phyloP scores from a whole-genome alignment of 2,888 invertebrate genomes.

The Halictus ligatus region DNA sequence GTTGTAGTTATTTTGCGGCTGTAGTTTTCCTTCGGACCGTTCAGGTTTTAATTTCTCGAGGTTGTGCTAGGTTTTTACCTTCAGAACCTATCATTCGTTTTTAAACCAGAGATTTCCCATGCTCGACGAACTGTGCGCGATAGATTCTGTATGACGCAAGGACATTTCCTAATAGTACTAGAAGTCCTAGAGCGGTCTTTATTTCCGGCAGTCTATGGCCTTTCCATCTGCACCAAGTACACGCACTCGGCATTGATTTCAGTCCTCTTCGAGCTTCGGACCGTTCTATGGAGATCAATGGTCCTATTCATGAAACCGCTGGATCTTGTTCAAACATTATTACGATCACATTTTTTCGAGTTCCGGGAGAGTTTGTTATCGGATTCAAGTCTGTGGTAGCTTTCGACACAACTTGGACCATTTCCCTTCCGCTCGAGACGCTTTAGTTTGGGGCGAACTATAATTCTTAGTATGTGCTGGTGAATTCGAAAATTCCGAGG shows the following conservation, averaged over 20 bases:
- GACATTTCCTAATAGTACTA: background rate
- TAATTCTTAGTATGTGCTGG: background rate
- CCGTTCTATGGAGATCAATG: background rate
- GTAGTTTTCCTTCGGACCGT: background rate
- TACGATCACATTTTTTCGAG: background rate
- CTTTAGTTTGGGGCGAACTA: background rate
- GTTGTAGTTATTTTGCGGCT: background rate
- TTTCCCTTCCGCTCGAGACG: background rate
- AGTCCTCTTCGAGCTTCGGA: background rate
- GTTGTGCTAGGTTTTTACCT: background rate
- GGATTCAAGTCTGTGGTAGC: background rate
- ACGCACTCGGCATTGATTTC: conserved; percentile 5
- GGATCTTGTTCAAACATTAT: conserved; percentile 1
- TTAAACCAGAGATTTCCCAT: background rate
- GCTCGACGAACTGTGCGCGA: background rate
- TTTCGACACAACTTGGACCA: background rate
- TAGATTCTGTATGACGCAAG: background rate
- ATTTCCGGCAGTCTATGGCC: background rate
- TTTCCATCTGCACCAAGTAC: background rate
- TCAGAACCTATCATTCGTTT: background rate
- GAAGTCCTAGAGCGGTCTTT: background rate
- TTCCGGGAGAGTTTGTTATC: background rate
- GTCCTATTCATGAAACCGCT: background rate
- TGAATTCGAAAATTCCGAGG: background rate
- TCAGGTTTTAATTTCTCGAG: background rate